Percentiles rank a stretch among this genome's conserved stretches.
Evolutionary conservation across 2,797 vertebrate species (phyloP).

Genomic region (Cheirogaleus major): DNA sequence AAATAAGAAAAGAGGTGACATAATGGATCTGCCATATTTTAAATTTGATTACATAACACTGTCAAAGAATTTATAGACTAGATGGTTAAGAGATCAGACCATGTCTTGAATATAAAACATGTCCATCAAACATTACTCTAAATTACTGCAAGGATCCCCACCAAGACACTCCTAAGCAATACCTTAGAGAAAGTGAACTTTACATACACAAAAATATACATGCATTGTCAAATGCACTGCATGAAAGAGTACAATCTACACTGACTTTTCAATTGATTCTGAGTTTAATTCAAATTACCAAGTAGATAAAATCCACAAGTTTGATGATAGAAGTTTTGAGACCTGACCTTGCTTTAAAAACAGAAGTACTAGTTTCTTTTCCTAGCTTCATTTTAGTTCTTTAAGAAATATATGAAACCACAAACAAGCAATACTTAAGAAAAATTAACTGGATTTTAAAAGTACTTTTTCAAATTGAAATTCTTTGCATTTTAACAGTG

Average conservation of each 20-base stretch:
- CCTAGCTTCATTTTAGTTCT: background rate
- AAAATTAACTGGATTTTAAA: background rate
- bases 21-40: background rate
- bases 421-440: background rate
- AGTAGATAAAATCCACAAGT: background rate
- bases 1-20: constrained; percentile 16
- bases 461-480: constrained; percentile 8
- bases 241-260: background rate
- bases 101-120: constrained; percentile 1
- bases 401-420: background rate
- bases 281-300: constrained; percentile 18
- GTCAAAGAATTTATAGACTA: background rate
- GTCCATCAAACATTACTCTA: background rate
- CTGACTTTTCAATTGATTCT: background rate
- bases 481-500: background rate
- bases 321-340: background rate
- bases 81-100: background rate
- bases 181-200: background rate
- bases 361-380: background rate
- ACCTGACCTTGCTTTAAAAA: background rate
- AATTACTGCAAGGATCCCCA: background rate
- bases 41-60: background rate
- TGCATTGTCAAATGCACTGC: background rate
- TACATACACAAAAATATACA: background rate
- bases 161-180: too few species aligned